Conservation (phyloP, 2,113 vertebrate species). For the Cinclus cinclus region DNA sequence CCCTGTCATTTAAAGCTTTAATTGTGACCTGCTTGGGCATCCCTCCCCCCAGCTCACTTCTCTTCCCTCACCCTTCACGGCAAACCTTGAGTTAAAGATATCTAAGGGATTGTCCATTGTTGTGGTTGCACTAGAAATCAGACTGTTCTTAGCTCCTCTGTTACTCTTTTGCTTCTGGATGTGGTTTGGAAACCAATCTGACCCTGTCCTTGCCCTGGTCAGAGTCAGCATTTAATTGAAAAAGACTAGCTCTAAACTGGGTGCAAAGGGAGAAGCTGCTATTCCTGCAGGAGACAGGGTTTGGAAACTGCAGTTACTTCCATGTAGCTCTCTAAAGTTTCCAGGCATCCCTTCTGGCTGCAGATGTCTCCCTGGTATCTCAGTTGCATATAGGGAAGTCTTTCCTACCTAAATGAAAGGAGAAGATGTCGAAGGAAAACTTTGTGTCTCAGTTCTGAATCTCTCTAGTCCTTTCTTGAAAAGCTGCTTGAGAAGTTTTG, state of each 20-base stretch:
- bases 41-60: not conserved
- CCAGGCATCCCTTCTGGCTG: slow-evolving; percentile 26
- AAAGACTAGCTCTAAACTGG: not conserved
- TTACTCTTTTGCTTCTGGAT: slow-evolving; percentile 32
- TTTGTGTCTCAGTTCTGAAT: not conserved
- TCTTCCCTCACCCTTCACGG: not conserved
- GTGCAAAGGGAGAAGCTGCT: slow-evolving; percentile 58
- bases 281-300: slow-evolving; percentile 14
- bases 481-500: not conserved
- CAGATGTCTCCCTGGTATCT: slow-evolving; percentile 37
- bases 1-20: slow-evolving; percentile 65
- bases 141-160: slow-evolving; percentile 31
- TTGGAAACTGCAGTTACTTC: slow-evolving; percentile 23
- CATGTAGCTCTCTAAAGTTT: not conserved
- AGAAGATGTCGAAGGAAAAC: slow-evolving; percentile 1
- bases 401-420: not conserved
- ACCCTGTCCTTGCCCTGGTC: slow-evolving; percentile 4
- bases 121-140: slow-evolving; percentile 60
- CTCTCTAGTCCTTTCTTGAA: not conserved
- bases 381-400: not conserved
- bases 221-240: not conserved
- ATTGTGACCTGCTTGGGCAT: slow-evolving; percentile 41
- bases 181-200: slow-evolving; percentile 30
- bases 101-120: slow-evolving; percentile 29
- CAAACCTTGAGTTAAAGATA: slow-evolving; percentile 4